These are phyloP conservation scores for Trichacis sp. DNA, from an alignment of 2,888 invertebrate species.

Conservation along the genomic window DNA sequence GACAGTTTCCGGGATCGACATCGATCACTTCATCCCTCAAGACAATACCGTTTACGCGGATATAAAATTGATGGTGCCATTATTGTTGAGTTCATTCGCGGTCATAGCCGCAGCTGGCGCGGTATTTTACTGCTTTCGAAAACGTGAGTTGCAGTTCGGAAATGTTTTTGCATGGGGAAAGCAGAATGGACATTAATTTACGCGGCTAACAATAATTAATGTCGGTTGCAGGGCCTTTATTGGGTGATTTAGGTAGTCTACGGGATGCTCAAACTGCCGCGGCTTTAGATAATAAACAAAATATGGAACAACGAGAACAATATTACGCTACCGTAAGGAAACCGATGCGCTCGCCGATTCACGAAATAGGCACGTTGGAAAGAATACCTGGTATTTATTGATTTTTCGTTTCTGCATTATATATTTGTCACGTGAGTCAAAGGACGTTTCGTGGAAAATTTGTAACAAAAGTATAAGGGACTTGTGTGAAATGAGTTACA, in stretches of 20 bases:
- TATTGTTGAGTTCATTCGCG: conserved; percentile 64
- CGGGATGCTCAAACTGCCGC: conserved; percentile 67
- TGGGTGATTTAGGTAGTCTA: conserved; percentile 65
- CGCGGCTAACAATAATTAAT: not conserved
- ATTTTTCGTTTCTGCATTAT: no score
- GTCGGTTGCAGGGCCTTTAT: conserved; percentile 71
- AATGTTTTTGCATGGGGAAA: conserved; percentile 1
- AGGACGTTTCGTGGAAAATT: no score
- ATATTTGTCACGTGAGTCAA: no score
- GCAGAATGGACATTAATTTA: not conserved
- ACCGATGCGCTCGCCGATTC: conserved; percentile 67
- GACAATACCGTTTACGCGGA: conserved; percentile 64
- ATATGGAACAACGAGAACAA: conserved; percentile 67
- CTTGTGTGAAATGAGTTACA: no score
- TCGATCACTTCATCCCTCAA: conserved; percentile 64
- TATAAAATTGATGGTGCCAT: conserved; percentile 64
- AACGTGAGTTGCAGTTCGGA: conserved; percentile 57
- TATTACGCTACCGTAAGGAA: conserved; percentile 67
- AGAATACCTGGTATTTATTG: conserved; percentile 64
- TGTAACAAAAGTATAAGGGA: no score
- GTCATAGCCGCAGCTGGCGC: conserved; percentile 65
- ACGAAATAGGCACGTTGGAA: conserved; percentile 69
- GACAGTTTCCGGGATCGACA: conserved; percentile 59
- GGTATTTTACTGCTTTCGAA: conserved; percentile 66
- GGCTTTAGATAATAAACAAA: conserved; percentile 67